These are phyloP conservation scores for Criorhina ranunculi DNA, from an alignment of 2,888 invertebrate genomes.

Conservation along the genomic window DNA sequence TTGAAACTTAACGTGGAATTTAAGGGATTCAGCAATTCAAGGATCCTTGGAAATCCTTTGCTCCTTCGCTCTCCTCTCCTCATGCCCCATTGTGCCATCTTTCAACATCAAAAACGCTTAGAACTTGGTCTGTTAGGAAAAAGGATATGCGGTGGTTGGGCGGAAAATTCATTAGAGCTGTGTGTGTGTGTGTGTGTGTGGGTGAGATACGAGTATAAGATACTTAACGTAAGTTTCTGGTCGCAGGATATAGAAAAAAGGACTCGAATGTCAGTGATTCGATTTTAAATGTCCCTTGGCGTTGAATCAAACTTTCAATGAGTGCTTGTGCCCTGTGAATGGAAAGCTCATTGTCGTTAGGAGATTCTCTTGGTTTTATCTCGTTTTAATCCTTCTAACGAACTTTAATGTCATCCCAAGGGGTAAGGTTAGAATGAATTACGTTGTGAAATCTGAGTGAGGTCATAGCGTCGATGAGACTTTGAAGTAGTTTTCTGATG, in stretches of 20 bases:
- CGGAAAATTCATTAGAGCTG: slow-evolving; percentile 19
- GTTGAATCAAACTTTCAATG: slow-evolving; percentile 17
- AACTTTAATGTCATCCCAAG: slow-evolving; percentile 14
- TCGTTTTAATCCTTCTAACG: slow-evolving; percentile 29
- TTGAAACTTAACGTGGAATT: slow-evolving; percentile 36
- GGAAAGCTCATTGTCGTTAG: background rate
- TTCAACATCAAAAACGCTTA: slow-evolving; percentile 16
- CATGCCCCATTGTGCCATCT: slow-evolving; percentile 18
- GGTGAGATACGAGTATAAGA: background rate
- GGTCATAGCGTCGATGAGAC: background rate
- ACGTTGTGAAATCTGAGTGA: background rate
- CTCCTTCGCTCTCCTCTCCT: too few species aligned
- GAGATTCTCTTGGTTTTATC: slow-evolving; percentile 8
- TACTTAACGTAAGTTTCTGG: slow-evolving; percentile 7
- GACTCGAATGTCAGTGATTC: slow-evolving; percentile 4
- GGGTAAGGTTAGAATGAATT: background rate
- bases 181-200: background rate
- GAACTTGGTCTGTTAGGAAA: background rate
- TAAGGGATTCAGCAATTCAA: slow-evolving; percentile 3
- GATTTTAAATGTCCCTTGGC: slow-evolving; percentile 13
- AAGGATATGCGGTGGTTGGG: slow-evolving; percentile 2
- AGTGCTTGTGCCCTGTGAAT: background rate
- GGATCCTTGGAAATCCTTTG: slow-evolving; percentile 5
- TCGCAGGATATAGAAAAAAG: background rate
- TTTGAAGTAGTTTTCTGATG: background rate